Evolutionary conservation across 2,113 vertebrate species (phyloP).

Genomic region (Cardinalis cardinalis): DNA sequence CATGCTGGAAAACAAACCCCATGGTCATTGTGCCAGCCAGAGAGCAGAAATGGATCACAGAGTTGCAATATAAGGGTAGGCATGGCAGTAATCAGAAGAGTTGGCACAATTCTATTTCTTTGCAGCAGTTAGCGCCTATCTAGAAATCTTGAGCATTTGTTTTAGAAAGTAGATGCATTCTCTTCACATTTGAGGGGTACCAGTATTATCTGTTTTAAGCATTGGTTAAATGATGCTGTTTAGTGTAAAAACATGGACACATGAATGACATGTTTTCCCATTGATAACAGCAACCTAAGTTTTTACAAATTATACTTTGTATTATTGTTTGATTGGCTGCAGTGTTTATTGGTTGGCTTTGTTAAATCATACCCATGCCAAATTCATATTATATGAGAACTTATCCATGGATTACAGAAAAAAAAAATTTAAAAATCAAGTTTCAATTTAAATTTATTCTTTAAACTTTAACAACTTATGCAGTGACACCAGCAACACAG

Average conservation of each 20-base stretch:
- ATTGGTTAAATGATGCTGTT: background rate
- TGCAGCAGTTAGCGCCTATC: background rate
- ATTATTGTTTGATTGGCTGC: background rate
- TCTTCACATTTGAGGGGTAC: background rate
- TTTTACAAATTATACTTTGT: background rate
- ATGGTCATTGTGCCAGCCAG: background rate
- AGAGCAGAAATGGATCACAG: background rate
- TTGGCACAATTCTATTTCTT: background rate
- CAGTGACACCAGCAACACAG: background rate
- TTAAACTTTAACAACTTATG: background rate
- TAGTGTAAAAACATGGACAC: background rate
- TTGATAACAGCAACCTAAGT: background rate
- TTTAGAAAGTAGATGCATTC: background rate
- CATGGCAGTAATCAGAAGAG: background rate
- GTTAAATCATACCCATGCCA: background rate
- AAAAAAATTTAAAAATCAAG: background rate
- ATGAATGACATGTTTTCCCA: background rate
- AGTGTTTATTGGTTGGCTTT: background rate
- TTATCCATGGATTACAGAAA: background rate
- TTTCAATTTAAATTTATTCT: background rate
- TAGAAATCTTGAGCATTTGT: background rate
- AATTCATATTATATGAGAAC: background rate
- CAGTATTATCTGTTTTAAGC: background rate
- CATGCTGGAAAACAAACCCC: background rate
- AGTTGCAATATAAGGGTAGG: background rate